A percentile compares a stretch with the other conserved stretches of the same genome.
These are phyloP conservation scores for Macrochelys suwanniensis DNA, from an alignment of 2,797 vertebrate species.

Conservation along the genomic window DNA sequence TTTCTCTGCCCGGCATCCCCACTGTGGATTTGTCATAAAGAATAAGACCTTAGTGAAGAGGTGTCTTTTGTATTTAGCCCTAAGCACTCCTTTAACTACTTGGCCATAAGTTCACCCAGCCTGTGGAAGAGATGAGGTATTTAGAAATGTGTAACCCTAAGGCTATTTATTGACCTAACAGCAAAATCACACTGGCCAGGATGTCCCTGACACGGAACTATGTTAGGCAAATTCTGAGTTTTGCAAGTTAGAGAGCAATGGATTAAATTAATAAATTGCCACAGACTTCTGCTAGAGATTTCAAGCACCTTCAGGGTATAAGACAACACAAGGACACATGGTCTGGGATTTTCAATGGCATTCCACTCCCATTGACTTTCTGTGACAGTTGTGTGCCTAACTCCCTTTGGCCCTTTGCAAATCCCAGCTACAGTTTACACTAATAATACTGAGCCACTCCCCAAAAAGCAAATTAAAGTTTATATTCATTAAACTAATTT, in stretches of 20 bases:
- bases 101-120: fast-evolving
- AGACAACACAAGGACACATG: background rate
- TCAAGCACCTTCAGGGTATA: background rate
- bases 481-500: slow-evolving; percentile 69
- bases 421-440: background rate
- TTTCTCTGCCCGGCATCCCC: background rate
- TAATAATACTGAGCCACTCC: slow-evolving; percentile 29
- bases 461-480: slow-evolving; percentile 68
- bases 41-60: background rate
- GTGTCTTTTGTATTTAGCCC: background rate
- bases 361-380: background rate
- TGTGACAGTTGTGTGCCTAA: fast-evolving
- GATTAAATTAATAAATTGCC: background rate
- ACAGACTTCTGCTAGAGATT: background rate
- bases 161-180: background rate
- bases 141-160: background rate
- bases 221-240: background rate
- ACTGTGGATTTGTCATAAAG: background rate
- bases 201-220: background rate
- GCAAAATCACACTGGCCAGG: fast-evolving
- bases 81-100: background rate
- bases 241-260: background rate
- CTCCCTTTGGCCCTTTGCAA: background rate
- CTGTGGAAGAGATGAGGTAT: background rate
- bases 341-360: slow-evolving; percentile 12